Conservation (phyloP, 2,113 vertebrate genomes). For the Parus major region DNA sequence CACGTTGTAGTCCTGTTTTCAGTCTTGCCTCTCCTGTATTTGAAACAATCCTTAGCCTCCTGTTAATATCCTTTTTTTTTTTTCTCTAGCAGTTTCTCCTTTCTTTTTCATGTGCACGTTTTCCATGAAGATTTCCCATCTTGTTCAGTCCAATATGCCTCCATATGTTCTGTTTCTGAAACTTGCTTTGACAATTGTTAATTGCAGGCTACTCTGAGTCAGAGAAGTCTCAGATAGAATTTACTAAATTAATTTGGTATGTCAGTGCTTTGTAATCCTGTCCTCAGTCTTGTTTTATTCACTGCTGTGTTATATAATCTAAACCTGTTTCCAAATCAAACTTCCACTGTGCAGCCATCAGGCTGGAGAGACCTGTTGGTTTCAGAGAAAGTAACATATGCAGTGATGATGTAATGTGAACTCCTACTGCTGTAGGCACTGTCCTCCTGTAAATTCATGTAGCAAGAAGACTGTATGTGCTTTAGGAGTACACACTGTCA, state of each 20-base stretch:
- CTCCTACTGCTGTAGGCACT: neutral
- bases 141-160: neutral
- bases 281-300: neutral
- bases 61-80: neutral
- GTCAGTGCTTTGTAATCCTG: neutral
- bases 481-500: neutral
- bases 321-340: neutral
- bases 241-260: neutral
- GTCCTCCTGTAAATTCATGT: neutral
- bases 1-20: accelerated
- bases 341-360: neutral
- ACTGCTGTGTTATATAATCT: neutral
- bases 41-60: neutral
- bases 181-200: neutral
- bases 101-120: neutral
- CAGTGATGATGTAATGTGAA: neutral
- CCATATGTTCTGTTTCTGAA: neutral
- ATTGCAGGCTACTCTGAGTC: neutral
- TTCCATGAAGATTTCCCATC: neutral
- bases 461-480: neutral
- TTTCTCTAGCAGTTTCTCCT: neutral
- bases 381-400: neutral
- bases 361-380: neutral
- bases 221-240: neutral
- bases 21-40: neutral